Evolutionary conservation across 1,140 invertebrate genomes (phyloP).

Genomic region (Drosophila malerkotliana): DNA sequence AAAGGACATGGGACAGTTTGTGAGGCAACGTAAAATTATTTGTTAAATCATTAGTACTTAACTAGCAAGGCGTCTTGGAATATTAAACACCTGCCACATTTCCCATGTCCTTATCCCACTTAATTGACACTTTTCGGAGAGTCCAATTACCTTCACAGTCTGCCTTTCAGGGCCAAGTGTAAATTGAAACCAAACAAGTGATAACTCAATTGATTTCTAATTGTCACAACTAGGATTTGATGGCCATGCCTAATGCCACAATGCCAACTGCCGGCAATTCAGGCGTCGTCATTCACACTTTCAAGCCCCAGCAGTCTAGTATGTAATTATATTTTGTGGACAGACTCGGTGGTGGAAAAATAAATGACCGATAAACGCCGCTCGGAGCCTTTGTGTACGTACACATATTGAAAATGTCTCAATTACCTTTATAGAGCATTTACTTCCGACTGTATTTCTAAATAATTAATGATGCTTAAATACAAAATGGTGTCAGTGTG

Average conservation of each 20-base stretch:
- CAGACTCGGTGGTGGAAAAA: constrained; percentile 12
- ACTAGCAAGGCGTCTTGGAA: not conserved
- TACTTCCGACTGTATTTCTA: constrained; percentile 79
- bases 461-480: constrained; percentile 82
- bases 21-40: not conserved
- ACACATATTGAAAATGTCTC: constrained; percentile 80
- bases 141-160: constrained; percentile 14
- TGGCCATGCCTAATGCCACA: not conserved
- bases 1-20: not conserved
- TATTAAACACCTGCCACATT: constrained; percentile 6
- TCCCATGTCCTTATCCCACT: constrained; percentile 19
- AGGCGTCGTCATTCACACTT: constrained; percentile 27
- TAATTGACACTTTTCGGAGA: constrained; percentile 14
- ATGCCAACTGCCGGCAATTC: not conserved
- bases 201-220: constrained; percentile 48
- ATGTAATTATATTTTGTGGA: constrained; percentile 46
- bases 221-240: constrained; percentile 32
- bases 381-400: constrained; percentile 41
- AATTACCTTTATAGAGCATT: constrained; percentile 78
- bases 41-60: not conserved
- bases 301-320: constrained; percentile 15
- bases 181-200: constrained; percentile 27
- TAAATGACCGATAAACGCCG: constrained; percentile 54
- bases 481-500: constrained; percentile 41
- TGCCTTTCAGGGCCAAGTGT: constrained; percentile 7